These are phyloP conservation scores for Uria lomvia DNA, from an alignment of 2,113 vertebrate genomes.

Conservation along the genomic window DNA sequence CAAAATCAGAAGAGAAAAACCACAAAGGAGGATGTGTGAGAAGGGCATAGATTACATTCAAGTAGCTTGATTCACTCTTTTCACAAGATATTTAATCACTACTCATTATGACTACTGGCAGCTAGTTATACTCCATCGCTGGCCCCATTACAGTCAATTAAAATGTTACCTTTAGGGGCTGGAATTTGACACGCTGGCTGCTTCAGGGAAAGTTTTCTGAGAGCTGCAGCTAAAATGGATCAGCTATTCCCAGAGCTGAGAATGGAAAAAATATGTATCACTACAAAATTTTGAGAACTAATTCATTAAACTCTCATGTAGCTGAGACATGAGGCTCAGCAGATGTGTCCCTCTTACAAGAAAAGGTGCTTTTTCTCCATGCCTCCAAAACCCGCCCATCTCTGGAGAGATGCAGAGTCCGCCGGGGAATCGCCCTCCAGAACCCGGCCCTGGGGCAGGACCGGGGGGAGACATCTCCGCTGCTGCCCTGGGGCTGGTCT, in stretches of 20 bases:
- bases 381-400: neutral
- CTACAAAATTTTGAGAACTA: neutral
- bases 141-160: neutral
- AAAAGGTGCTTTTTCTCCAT: neutral
- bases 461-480: neutral
- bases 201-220: neutral
- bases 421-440: neutral
- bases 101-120: neutral
- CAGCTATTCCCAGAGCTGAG: neutral
- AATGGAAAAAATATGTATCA: neutral
- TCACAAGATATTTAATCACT: neutral
- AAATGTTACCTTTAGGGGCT: neutral
- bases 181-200: neutral
- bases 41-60: neutral
- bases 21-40: neutral
- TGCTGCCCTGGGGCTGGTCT: neutral
- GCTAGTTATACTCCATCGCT: neutral
- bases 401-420: neutral
- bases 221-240: neutral
- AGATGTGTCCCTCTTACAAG: neutral
- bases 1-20: neutral
- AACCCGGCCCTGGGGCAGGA: neutral
- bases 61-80: neutral
- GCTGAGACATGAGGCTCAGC: neutral
- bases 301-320: neutral